These are phyloP conservation scores for Oligia latruncula DNA, from an alignment of 2,888 invertebrate genomes.

Conservation along the genomic window DNA sequence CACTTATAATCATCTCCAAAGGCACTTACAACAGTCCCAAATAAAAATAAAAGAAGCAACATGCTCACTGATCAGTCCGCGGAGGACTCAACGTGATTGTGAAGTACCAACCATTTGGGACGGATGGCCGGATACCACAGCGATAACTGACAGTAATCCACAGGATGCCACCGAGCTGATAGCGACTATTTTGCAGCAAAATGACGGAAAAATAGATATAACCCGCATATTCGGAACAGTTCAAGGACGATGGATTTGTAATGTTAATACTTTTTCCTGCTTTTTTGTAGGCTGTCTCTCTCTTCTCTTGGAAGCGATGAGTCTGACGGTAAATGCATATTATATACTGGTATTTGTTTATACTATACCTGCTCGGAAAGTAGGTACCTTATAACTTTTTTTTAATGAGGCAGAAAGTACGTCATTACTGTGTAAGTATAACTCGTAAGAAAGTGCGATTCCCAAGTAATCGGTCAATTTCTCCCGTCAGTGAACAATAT, in stretches of 20 bases:
- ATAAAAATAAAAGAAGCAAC: slow-evolving; percentile 71
- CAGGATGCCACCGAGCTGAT: slow-evolving; percentile 79
- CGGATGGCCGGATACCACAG: slow-evolving; percentile 59
- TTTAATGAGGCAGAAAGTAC: background rate
- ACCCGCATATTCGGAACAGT: slow-evolving; percentile 57
- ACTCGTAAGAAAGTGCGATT: too few species aligned
- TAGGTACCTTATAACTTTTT: background rate
- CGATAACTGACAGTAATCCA: slow-evolving; percentile 74
- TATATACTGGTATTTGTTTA: background rate
- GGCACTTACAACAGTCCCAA: slow-evolving; percentile 63
- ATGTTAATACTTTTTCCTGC: slow-evolving; percentile 28
- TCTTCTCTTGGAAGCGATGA: slow-evolving; percentile 30
- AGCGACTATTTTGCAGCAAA: slow-evolving; percentile 66
- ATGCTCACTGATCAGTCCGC: slow-evolving; percentile 60
- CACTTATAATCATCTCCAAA: slow-evolving; percentile 63
- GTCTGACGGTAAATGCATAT: slow-evolving; percentile 20
- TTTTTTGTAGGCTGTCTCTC: slow-evolving; percentile 14
- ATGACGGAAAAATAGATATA: slow-evolving; percentile 55
- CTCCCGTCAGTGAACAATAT: background rate
- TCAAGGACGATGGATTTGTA: slow-evolving; percentile 55
- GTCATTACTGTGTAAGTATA: too few species aligned
- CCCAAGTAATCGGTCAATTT: background rate
- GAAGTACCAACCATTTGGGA: slow-evolving; percentile 38
- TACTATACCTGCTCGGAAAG: background rate
- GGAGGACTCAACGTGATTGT: slow-evolving; percentile 37